phyloP scores from a whole-genome alignment of 2,888 invertebrate genomes.

The Xestia c-nigrum region DNA sequence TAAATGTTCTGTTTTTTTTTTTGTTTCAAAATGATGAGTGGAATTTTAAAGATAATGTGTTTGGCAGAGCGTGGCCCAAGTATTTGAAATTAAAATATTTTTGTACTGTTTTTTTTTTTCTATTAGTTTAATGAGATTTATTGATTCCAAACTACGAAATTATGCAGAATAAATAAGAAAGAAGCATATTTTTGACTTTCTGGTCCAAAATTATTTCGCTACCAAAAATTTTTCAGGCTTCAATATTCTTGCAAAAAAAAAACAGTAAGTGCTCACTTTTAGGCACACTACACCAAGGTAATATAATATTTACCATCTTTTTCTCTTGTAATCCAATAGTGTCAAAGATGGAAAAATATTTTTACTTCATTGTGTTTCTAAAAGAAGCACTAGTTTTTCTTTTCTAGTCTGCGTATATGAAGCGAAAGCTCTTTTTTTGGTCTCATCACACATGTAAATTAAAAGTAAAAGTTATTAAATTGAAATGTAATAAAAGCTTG shows the following conservation, averaged over 20 bases:
- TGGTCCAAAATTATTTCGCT: neutral
- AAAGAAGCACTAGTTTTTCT: neutral
- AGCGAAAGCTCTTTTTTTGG: neutral
- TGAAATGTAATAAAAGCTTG: neutral
- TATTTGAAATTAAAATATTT: neutral
- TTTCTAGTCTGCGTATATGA: neutral
- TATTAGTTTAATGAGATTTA: neutral
- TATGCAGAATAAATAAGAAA: neutral
- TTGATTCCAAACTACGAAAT: neutral
- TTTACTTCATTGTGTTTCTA: neutral
- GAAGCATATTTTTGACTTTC: neutral
- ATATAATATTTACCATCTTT: slow-evolving; percentile 21
- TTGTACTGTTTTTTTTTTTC: too few species aligned
- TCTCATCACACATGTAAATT: slow-evolving; percentile 7
- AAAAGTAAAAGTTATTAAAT: slow-evolving; percentile 45
- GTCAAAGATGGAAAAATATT: slow-evolving; percentile 4
- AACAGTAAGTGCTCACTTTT: slow-evolving; percentile 13
- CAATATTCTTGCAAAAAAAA: neutral
- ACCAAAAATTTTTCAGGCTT: neutral
- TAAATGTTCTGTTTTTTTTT: slow-evolving; percentile 8
- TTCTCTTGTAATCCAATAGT: neutral
- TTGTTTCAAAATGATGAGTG: neutral
- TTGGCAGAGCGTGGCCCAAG: neutral
- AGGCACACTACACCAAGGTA: neutral
- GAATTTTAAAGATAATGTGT: neutral